Evolutionary conservation across 2,113 vertebrate genomes (phyloP), one percentile per base, ranked within the genome.

Genomic region (Accipiter virgatus): DNA sequence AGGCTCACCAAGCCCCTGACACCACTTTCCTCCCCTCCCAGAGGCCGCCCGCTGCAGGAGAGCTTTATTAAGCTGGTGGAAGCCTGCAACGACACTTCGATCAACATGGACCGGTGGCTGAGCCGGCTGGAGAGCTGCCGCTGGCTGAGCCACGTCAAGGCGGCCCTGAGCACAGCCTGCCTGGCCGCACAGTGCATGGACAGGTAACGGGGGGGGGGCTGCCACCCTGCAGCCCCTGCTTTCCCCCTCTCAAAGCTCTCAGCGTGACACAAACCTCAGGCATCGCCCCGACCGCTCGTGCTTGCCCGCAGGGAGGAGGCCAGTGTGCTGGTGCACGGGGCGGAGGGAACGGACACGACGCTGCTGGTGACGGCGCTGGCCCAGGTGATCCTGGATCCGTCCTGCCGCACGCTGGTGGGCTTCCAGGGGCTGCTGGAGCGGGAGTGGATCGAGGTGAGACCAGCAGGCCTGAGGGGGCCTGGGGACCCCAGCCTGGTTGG

Each of bases 401-500:
- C 90, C 43, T 99, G 98, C 94, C 97, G 98, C 67, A 99, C 98
- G 1, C 94, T 99, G 77, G 31, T 19, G 34, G 99, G 99, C 5
- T 99, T 99, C 98, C 98, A 99, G 97, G 97, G 74, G n/a, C 98
- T 99, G 89, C 97, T 99, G 88, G 98, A 99, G 86, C 94, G 98
- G 52, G 99, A 99, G 47, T 99, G 99, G 99, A 96, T 99, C n/a
- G 85, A 99, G 98, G 99, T 99, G 95, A 93, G 95, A 3, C 8
- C 5, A 0, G 20, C 2, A 2, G 38, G 0, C 6, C 27, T 0
- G 0, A 36, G 26, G 7, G 38, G 10, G 7, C 4, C 4, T 1
- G 34, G 42, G 71, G 32, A 13, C 3, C 1, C 4, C 4, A 5
- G 68, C 11, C 3, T 0, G 2, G 71, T 27, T 4, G 40, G 59